Evolutionary conservation across 1,140 invertebrate species (phyloP).

Genomic region (Tyrophagus putrescentiae): DNA sequence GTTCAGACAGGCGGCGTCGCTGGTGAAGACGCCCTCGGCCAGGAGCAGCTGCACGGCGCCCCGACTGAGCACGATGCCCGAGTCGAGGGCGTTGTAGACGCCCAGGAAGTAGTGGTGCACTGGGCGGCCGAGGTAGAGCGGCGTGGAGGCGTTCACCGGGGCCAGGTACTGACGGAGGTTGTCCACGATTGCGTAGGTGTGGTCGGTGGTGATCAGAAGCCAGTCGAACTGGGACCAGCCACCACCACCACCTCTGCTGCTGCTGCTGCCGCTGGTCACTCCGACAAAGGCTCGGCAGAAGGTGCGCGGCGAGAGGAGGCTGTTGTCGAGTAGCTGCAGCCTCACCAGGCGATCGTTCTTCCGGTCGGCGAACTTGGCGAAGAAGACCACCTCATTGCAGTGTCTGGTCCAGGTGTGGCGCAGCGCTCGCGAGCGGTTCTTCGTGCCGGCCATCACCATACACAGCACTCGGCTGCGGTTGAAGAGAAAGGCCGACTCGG

Average conservation of each 20-base stretch:
- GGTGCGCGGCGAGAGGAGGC: constrained; percentile 24
- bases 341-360: constrained; percentile 14
- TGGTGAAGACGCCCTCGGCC: constrained; percentile 1
- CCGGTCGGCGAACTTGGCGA: constrained; percentile 25
- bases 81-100: constrained; percentile 27
- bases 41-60: constrained; percentile 15
- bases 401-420: constrained; percentile 28
- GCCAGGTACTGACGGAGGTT: constrained; percentile 31
- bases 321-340: neutral
- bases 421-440: constrained; percentile 25
- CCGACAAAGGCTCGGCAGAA: constrained; percentile 26
- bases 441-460: constrained; percentile 25
- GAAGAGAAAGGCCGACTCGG: constrained; percentile 23
- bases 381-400: constrained; percentile 27
- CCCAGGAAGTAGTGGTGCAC: constrained; percentile 24
- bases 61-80: constrained; percentile 27
- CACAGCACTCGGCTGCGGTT: constrained; percentile 26
- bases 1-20: constrained; percentile 16
- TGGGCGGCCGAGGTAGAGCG: constrained; percentile 28
- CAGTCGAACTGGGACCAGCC: constrained; percentile 31
- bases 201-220: constrained; percentile 35
- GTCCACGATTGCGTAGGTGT: constrained; percentile 35
- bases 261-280: neutral
- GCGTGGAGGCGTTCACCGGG: constrained; percentile 22
- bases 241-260: no score